These are phyloP conservation scores for Mechanitis mazaeus DNA, from an alignment of 2,888 invertebrate species.

Conservation along the genomic window DNA sequence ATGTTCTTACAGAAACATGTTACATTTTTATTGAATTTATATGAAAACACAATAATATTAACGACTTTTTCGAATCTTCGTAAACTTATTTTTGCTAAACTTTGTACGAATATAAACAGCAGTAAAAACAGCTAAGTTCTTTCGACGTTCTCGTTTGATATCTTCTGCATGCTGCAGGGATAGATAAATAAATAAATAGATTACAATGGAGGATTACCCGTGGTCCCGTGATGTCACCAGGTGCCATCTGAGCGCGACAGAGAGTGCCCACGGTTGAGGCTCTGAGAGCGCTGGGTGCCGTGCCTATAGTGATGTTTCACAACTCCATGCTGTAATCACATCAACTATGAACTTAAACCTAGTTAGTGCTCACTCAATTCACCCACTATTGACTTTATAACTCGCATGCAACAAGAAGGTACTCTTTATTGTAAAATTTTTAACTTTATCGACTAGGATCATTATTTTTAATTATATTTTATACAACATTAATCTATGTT, in stretches of 20 bases:
- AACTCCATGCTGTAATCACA: constrained; percentile 76
- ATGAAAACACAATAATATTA: no score
- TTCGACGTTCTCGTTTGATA: no score
- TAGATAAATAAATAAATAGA: background rate
- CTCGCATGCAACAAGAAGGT: background rate
- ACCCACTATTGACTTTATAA: background rate
- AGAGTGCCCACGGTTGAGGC: constrained; percentile 84
- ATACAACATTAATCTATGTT: background rate
- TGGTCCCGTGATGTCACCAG: constrained; percentile 89
- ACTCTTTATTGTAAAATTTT: background rate
- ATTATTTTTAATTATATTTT: background rate
- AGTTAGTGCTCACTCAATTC: background rate
- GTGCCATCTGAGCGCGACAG: constrained; percentile 83
- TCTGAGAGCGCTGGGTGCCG: constrained; percentile 82
- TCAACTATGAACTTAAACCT: constrained; percentile 6
- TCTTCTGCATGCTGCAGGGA: no score
- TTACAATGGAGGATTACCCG: constrained; percentile 61
- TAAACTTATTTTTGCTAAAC: no score
- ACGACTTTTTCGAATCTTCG: no score
- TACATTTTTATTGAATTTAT: no score
- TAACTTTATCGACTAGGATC: background rate
- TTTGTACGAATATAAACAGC: no score
- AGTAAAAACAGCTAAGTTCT: no score
- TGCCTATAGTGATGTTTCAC: constrained; percentile 79
- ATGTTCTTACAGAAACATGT: no score